These are phyloP conservation scores for Stictocephala bisonia DNA, from an alignment of 2,888 invertebrate genomes.

Conservation along the genomic window DNA sequence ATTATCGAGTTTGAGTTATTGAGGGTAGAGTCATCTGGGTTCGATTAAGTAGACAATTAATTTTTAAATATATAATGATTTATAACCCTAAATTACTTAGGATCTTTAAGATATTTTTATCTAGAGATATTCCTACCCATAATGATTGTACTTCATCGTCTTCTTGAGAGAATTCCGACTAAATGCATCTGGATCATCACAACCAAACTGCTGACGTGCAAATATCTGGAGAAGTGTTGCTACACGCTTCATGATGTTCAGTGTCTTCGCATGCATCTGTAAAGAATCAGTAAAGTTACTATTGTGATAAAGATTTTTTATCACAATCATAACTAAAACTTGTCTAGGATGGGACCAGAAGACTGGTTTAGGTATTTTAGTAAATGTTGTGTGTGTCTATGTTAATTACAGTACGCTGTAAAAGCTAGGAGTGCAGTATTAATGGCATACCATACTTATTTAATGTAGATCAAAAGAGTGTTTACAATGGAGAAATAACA, in stretches of 20 bases:
- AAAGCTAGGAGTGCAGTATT: too few relatives aligned
- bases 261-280: conserved; percentile 68
- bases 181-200: conserved; percentile 76
- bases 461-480: too few relatives aligned
- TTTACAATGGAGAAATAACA: too few relatives aligned
- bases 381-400: too few relatives aligned
- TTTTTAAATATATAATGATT: not conserved
- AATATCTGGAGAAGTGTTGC: conserved; percentile 93
- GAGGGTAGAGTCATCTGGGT: too few relatives aligned
- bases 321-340: too few relatives aligned
- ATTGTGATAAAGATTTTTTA: not conserved
- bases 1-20: too few relatives aligned
- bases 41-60: not conserved
- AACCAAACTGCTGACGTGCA: conserved; percentile 89
- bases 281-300: conserved; percentile 7
- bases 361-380: too few relatives aligned
- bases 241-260: conserved; percentile 86
- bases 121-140: conserved; percentile 77
- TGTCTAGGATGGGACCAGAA: too few relatives aligned
- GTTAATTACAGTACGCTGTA: too few relatives aligned
- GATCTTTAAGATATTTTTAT: not conserved
- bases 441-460: too few relatives aligned
- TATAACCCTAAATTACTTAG: not conserved
- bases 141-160: conserved; percentile 88
- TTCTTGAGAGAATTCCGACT: conserved; percentile 86